Base-by-base conservation (phyloP, 2,797 vertebrate species). In the Chaetophractus vellerosus region DNA sequence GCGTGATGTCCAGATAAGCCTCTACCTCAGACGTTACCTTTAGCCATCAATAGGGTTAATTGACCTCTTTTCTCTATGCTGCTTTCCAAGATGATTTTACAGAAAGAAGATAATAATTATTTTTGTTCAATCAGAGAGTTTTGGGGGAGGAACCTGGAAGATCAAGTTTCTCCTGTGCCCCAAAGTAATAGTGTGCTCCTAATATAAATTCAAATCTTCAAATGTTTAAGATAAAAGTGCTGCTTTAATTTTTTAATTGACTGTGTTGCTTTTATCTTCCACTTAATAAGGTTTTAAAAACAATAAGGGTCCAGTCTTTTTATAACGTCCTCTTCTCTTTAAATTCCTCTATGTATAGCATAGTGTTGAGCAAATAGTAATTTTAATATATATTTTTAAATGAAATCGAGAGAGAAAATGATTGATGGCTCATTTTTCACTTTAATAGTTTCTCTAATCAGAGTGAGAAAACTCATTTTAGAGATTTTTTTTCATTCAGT, bases 341-440 rank as follows among this genome's bases (percentile, higher is more conserved):
- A 92, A 72, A 80, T 64, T 36, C 11, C 11, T 45, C 24, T n/a
- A 11, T 48, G 0, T 11, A 23, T 78, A 50, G n/a, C 74, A 10
- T 74, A 64, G 2, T 74, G 4, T 41, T 57, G 16, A 86, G 52
- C 3, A 89, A 64, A 64, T 79, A 93, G 69, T 4, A 69, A 82
- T 55, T 63, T 81, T 80, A 41, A 33, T n/a, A 80, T 8, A 19
- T 84, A 41, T 87, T 93, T 90, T 90, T 64, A 45, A 91, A 66
- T 85, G 57, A 50, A 48, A n/a, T 82, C 83, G 31, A 68, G 26
- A 76, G 6, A 85, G 24, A 3, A 90, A 71, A 61, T 74, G 4
- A 41, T 41, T 33, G 10, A 71, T 3, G 83, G 36, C 23, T 87
- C 1, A 28, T 31, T 24, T 85, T 81, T 85, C 15, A 11, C 5